Conservation (phyloP, 35 echinoderm and acorn worm genomes). For the Strongylocentrotus purpuratus region DNA sequence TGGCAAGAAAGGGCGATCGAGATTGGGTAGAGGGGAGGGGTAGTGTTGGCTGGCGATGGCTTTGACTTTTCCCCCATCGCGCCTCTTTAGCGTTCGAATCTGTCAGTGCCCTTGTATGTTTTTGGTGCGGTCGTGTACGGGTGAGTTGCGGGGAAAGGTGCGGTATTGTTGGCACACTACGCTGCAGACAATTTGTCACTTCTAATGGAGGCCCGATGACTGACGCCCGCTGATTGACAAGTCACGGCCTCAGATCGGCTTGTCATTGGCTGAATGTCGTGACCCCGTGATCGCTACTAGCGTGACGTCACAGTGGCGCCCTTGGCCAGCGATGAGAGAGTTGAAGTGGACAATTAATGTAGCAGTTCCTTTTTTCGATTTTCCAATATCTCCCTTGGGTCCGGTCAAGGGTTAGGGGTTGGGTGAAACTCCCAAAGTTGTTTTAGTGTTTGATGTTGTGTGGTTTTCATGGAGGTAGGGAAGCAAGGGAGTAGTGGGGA, state of each 20-base stretch:
- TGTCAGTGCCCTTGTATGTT: conserved; percentile 44
- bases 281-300: conserved; percentile 54
- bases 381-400: not conserved
- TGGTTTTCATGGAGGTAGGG: not conserved
- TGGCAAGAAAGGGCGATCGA: not conserved
- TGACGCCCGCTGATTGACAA: conserved; percentile 65
- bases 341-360: conserved; percentile 13
- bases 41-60: not conserved
- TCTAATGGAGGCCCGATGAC: conserved; percentile 74
- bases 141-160: conserved; percentile 26
- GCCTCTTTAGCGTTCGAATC: not conserved
- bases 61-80: not conserved
- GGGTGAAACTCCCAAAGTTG: not conserved
- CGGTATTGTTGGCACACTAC: conserved; percentile 63
- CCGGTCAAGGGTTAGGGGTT: not conserved
- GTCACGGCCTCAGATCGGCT: not conserved
- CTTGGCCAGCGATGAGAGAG: conserved; percentile 58
- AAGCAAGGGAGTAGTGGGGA: no score
- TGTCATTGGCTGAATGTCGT: conserved; percentile 34
- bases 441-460: not conserved
- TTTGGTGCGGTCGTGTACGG: conserved; percentile 13
- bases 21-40: no score
- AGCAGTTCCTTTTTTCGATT: not conserved
- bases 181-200: conserved; percentile 68
- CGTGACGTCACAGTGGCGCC: conserved; percentile 63